Evolutionary conservation across 1,140 invertebrate species (phyloP), one percentile per base, ranked within the genome.

Genomic region (Drosophila pectinifera): DNA sequence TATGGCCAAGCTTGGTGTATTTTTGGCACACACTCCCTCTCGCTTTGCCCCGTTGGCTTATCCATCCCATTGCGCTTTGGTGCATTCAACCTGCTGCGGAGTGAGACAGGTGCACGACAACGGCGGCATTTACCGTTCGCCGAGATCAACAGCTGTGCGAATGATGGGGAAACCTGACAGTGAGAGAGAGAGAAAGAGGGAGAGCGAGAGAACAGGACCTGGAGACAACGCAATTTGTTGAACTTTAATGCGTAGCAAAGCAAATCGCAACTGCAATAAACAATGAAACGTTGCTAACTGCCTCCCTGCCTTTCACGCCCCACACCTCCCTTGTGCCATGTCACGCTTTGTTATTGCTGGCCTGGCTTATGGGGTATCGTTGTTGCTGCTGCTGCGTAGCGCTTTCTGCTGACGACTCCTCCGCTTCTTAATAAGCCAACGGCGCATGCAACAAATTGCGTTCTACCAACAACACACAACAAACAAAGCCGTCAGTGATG

Each of bases 61-160:
- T 75, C 36, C 46, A 20, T 42, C 36, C 41, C 55, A 69, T 57
- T 78, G 42, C 20, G 62, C 20, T 56, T 56, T 73, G 67, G 82
- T 80, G 62, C 82, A 82, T 86, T 86, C 69, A 79, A 86, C 78
- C 73, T 78, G 63, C 18, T 54, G 57, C 39, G 20, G 51, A 54
- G 20, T n/a, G 58, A 73, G 70, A 76, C 82, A 86, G 82, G 74
- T 88, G 74, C 74, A 46, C 57, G 59, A 67, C 48, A 53, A 62
- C 43, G 31, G 39, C 56, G 62, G 38, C 45, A 53, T 78, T 77
- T 76, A 72, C 80, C 73, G 73, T 81, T 75, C 49, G 26, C 48
- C 26, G 45, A 39, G 78, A 85, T 85, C 78, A 81, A 78, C 81
- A 85, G 73, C 77, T 80, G 77, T 55, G 43, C 42, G 63, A 78